phyloP scores from a whole-genome alignment of 2,113 vertebrate genomes.

The Lethenteron camtschaticum region DNA sequence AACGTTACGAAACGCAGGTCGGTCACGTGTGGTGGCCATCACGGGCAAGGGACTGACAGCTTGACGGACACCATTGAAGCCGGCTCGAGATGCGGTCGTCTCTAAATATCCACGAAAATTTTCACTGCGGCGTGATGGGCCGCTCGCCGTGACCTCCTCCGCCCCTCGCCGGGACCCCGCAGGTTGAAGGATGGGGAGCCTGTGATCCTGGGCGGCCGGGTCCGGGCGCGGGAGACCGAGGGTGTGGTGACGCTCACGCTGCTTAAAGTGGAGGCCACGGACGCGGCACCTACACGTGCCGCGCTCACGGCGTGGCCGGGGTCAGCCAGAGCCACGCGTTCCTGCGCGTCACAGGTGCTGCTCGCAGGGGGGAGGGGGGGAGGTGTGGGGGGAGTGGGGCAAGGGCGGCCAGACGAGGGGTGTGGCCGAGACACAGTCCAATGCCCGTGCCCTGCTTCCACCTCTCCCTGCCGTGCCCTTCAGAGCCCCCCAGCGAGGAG shows the following conservation, averaged over 20 bases:
- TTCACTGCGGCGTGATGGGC: background rate
- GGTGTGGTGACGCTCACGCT: no score
- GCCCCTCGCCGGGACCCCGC: conserved; percentile 2
- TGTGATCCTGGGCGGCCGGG: conserved; percentile 46
- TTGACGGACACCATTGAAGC: background rate
- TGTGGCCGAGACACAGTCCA: background rate
- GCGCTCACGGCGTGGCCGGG: background rate
- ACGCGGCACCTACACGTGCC: background rate
- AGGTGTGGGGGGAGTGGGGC: no score
- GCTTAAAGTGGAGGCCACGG: background rate
- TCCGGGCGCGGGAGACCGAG: conserved; percentile 25
- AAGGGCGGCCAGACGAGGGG: no score
- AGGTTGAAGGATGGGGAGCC: conserved; percentile 86
- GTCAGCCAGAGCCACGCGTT: background rate
- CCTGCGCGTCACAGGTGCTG: background rate
- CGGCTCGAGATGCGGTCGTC: no score
- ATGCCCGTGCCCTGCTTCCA: background rate
- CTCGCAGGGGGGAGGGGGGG: background rate
- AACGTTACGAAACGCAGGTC: background rate
- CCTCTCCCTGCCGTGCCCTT: background rate
- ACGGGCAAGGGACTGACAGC: background rate
- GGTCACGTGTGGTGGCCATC: background rate
- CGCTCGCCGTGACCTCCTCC: background rate
- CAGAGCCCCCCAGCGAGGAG: conserved; percentile 34
- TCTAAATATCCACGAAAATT: background rate